A percentile compares a stretch with the other conserved stretches of the same genome.
phyloP scores from a whole-genome alignment of 2,113 vertebrate species.

The Eulacestoma nigropectus region DNA sequence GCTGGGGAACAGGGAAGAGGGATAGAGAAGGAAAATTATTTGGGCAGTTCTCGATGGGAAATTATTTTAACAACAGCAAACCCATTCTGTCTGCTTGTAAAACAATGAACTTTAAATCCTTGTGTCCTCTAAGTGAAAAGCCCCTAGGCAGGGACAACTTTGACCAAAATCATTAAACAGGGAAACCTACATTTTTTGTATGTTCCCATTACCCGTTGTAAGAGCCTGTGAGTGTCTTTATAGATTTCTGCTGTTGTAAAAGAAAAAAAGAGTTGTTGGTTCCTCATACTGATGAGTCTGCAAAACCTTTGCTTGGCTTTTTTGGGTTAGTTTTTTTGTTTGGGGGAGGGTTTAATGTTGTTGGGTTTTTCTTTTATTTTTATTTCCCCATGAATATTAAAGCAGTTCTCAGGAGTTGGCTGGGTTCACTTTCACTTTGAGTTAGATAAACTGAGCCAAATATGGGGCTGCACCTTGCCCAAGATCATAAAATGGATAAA shows the following conservation, averaged over 20 bases:
- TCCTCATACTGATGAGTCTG: neutral
- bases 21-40: neutral
- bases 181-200: neutral
- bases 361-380: neutral
- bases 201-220: neutral
- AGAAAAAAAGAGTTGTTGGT: neutral
- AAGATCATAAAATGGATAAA: neutral
- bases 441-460: neutral
- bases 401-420: neutral
- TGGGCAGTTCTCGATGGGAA: neutral
- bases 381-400: neutral
- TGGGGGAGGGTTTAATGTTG: neutral
- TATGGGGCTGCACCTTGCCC: neutral
- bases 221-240: neutral
- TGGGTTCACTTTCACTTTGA: neutral
- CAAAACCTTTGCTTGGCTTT: neutral
- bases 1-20: neutral
- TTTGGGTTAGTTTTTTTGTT: neutral
- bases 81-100: neutral
- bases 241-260: neutral
- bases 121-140: neutral
- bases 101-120: neutral
- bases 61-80: neutral
- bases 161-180: neutral
- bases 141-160: neutral